Evolutionary conservation across 2,888 invertebrate genomes (phyloP).

Genomic region (Zygaena filipendulae): DNA sequence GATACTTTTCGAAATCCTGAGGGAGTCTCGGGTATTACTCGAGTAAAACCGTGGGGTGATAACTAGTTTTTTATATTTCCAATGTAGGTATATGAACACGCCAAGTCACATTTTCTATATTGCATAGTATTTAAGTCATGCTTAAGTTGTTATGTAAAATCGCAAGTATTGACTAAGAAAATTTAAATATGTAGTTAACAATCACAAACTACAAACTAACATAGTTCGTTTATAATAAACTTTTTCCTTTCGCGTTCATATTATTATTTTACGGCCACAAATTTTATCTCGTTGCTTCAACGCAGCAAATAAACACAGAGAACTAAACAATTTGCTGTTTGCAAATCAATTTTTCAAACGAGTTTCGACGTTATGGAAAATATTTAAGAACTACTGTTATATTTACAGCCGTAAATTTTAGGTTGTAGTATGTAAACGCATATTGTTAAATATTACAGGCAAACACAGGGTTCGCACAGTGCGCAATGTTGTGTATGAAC

Average conservation of each 20-base stretch:
- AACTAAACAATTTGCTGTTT: constrained; percentile 35
- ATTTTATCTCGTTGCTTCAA: constrained; percentile 47
- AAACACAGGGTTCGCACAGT: constrained; percentile 40
- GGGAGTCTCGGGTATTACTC: too few relatives aligned
- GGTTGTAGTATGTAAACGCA: constrained; percentile 28
- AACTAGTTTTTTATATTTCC: too few relatives aligned
- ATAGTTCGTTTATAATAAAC: constrained; percentile 41
- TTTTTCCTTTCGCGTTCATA: constrained; percentile 31
- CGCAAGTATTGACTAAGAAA: too few relatives aligned
- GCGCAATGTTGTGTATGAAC: constrained; percentile 41
- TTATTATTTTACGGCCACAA: constrained; percentile 44
- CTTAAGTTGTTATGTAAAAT: too few relatives aligned
- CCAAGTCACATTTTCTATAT: too few relatives aligned
- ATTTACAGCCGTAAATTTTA: constrained; percentile 20
- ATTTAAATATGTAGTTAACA: too few relatives aligned
- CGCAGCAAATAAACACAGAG: constrained; percentile 40
- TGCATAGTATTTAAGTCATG: too few relatives aligned
- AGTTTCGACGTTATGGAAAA: constrained; percentile 30
- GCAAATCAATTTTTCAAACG: constrained; percentile 20
- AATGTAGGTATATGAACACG: too few relatives aligned
- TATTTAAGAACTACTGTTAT: constrained; percentile 18
- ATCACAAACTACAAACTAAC: too few relatives aligned
- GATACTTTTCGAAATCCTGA: too few relatives aligned
- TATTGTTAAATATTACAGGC: constrained; percentile 42
- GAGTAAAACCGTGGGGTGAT: too few relatives aligned